phyloP scores from a whole-genome alignment of 2,113 vertebrate species.

The Micronisus gabar region DNA sequence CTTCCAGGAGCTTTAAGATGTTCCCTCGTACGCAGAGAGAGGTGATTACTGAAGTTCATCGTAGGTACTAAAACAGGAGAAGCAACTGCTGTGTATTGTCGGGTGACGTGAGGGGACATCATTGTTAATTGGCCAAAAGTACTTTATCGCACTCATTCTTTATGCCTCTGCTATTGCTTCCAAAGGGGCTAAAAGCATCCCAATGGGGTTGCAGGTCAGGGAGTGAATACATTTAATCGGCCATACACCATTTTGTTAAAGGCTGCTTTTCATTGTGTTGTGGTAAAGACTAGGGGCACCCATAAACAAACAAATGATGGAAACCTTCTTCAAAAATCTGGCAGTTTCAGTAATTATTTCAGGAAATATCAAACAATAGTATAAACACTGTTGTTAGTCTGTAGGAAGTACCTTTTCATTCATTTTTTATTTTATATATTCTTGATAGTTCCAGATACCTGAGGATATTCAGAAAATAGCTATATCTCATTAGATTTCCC shows the following conservation, averaged over 20 bases:
- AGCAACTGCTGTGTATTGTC: background rate
- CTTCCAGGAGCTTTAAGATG: conserved; percentile 33
- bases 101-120: background rate
- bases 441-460: background rate
- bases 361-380: background rate
- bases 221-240: rapidly evolving
- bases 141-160: background rate
- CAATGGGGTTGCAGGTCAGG: background rate
- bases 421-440: background rate
- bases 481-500: background rate
- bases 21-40: background rate
- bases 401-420: background rate
- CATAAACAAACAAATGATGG: background rate
- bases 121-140: background rate
- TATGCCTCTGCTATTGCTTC: background rate
- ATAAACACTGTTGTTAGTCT: background rate
- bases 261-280: background rate
- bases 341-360: background rate
- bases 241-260: background rate
- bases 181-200: background rate
- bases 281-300: background rate
- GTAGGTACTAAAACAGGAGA: background rate
- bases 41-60: conserved; percentile 1
- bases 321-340: background rate
- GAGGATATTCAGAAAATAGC: background rate